Evolutionary conservation across 2,113 vertebrate genomes (phyloP).

Genomic region (Psammodynastes pulverulentus): DNA sequence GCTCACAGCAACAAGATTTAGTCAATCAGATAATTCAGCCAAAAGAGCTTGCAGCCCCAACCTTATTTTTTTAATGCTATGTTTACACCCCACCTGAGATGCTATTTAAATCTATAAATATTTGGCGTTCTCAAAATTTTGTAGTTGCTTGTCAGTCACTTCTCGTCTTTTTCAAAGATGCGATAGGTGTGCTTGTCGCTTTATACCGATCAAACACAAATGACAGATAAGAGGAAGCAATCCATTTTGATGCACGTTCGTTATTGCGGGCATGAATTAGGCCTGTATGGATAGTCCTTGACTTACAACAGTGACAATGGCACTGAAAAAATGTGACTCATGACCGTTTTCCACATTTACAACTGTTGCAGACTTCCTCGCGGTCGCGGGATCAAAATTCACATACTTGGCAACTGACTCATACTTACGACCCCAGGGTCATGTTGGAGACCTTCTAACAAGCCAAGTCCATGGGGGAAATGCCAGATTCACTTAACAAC

Average conservation of each 20-base stretch:
- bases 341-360: not conserved
- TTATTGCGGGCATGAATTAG: not conserved
- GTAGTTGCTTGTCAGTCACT: not conserved
- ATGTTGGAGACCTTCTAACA: not conserved
- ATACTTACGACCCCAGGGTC: not conserved
- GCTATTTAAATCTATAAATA: not conserved
- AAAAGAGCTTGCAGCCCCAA: not conserved
- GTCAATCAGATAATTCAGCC: not conserved
- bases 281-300: not conserved
- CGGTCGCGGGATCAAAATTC: not conserved
- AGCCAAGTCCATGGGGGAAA: not conserved
- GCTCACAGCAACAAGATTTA: not conserved
- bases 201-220: not conserved
- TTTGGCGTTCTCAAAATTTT: not conserved
- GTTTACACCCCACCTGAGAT: not conserved
- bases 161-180: not conserved
- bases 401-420: not conserved
- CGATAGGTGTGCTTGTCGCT: not conserved
- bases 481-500: not conserved
- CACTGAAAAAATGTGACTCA: not conserved
- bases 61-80: not conserved
- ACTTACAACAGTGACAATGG: not conserved
- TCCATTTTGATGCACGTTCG: not conserved
- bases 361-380: rapidly evolving
- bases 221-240: not conserved